Percentiles rank a stretch among this genome's conserved stretches.
Evolutionary conservation across 2,888 invertebrate species (phyloP).

Genomic region (Thera obeliscata): DNA sequence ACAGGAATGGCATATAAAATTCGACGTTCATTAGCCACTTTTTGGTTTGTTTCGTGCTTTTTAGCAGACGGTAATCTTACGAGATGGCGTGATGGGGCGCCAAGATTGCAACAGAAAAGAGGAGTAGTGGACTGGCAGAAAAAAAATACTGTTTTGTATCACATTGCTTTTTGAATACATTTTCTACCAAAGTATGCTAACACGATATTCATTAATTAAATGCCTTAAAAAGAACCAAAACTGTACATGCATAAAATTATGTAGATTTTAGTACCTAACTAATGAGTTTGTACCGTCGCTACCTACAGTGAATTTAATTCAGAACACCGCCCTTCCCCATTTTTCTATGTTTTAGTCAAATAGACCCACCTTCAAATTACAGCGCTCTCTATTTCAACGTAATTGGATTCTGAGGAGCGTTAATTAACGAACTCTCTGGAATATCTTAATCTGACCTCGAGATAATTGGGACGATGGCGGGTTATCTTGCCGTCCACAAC

Average conservation of each 20-base stretch:
- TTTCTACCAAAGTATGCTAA: neutral
- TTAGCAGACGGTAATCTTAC: constrained; percentile 66
- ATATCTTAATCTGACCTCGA: constrained; percentile 45
- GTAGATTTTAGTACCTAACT: constrained; percentile 15
- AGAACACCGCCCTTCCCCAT: constrained; percentile 14
- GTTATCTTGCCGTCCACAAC: constrained; percentile 44
- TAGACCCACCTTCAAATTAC: constrained; percentile 28
- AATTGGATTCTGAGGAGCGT: constrained; percentile 38
- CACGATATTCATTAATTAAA: neutral
- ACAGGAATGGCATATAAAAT: constrained; percentile 68
- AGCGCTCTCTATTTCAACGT: constrained; percentile 35
- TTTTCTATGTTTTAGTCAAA: constrained; percentile 25
- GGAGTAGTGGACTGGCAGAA: constrained; percentile 61
- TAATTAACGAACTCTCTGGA: constrained; percentile 42
- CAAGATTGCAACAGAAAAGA: constrained; percentile 71
- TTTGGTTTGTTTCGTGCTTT: constrained; percentile 67
- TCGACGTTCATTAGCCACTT: constrained; percentile 65
- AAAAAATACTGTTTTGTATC: constrained; percentile 45
- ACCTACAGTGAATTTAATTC: constrained; percentile 18
- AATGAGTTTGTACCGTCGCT: constrained; percentile 13
- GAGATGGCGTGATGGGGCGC: constrained; percentile 73
- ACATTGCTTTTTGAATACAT: constrained; percentile 7
- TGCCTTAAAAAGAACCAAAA: neutral
- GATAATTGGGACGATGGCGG: constrained; percentile 52
- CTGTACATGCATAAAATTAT: constrained; percentile 15